Evolutionary conservation across 1,140 invertebrate species (phyloP).

Genomic region (Drosophila lacteicornis): DNA sequence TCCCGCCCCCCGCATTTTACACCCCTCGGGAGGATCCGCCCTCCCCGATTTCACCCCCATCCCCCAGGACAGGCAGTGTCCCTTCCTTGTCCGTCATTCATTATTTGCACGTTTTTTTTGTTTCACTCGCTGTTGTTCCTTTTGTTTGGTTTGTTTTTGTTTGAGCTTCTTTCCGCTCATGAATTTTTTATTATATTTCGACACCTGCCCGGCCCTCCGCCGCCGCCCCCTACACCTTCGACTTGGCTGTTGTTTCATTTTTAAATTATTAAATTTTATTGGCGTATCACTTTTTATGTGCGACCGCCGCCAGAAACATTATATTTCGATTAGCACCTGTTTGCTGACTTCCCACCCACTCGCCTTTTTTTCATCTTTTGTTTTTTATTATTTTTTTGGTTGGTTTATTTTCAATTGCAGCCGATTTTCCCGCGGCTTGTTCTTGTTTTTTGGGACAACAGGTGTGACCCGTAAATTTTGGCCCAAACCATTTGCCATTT

Average conservation of each 20-base stretch:
- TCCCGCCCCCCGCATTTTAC: constrained; percentile 6
- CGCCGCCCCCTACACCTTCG: constrained; percentile 7
- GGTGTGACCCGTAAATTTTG: constrained; percentile 45
- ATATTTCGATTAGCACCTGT: constrained; percentile 83
- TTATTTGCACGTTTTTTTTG: constrained; percentile 68
- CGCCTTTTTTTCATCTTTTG: constrained; percentile 18
- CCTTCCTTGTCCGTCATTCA: constrained; percentile 70
- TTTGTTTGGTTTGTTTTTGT: constrained; percentile 50
- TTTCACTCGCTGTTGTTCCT: constrained; percentile 20
- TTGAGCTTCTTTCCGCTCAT: constrained; percentile 71
- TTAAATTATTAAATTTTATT: constrained; percentile 84
- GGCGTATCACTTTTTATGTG: constrained; percentile 81
- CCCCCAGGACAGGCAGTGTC: constrained; percentile 19
- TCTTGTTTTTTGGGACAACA: constrained; percentile 50
- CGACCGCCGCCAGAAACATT: constrained; percentile 78
- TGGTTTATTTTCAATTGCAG: constrained; percentile 54
- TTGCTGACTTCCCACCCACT: constrained; percentile 40
- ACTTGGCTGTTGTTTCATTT: constrained; percentile 69
- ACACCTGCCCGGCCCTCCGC: constrained; percentile 29
- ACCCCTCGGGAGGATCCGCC: background rate
- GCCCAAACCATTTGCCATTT: constrained; percentile 6
- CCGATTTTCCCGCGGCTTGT: constrained; percentile 12
- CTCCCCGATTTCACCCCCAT: background rate
- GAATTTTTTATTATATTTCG: constrained; percentile 82
- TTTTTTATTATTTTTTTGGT: constrained; percentile 31